phyloP scores from a whole-genome alignment of 1,140 invertebrate genomes.

The Mylabris phalerata region DNA sequence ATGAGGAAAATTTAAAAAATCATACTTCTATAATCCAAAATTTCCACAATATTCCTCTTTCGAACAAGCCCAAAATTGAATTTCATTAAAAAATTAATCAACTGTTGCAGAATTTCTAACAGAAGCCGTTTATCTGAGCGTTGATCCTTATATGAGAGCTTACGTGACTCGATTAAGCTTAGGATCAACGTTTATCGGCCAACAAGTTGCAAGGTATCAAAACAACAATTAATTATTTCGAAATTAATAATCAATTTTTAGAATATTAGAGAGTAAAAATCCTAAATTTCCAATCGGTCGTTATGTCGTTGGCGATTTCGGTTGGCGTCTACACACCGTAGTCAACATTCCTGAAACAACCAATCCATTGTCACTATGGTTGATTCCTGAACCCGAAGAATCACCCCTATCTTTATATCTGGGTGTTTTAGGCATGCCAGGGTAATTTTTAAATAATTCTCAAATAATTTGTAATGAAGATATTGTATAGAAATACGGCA shows the following conservation, averaged over 20 bases:
- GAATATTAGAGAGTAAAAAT: constrained; percentile 57
- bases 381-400: constrained; percentile 15
- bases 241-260: constrained; percentile 24
- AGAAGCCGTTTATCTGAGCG: constrained; percentile 60
- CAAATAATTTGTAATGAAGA: not conserved
- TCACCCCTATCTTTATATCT: constrained; percentile 45
- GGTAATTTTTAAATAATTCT: constrained; percentile 36
- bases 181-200: constrained; percentile 55
- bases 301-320: constrained; percentile 46
- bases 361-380: not conserved
- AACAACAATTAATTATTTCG: constrained; percentile 1
- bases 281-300: constrained; percentile 45
- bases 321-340: constrained; percentile 52
- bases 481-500: constrained; percentile 56
- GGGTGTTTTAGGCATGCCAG: constrained; percentile 52
- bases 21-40: too few species aligned
- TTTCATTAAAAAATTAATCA: too few species aligned
- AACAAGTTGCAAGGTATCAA: constrained; percentile 53
- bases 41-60: too few species aligned
- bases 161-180: constrained; percentile 46
- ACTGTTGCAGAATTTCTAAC: constrained; percentile 47
- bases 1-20: too few species aligned
- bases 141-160: constrained; percentile 65
- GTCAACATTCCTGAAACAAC: constrained; percentile 16
- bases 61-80: too few species aligned